Percentiles rank a stretch among this genome's conserved stretches.
Evolutionary conservation across 2,113 vertebrate species (phyloP).

Genomic region (Toxostoma redivivum): DNA sequence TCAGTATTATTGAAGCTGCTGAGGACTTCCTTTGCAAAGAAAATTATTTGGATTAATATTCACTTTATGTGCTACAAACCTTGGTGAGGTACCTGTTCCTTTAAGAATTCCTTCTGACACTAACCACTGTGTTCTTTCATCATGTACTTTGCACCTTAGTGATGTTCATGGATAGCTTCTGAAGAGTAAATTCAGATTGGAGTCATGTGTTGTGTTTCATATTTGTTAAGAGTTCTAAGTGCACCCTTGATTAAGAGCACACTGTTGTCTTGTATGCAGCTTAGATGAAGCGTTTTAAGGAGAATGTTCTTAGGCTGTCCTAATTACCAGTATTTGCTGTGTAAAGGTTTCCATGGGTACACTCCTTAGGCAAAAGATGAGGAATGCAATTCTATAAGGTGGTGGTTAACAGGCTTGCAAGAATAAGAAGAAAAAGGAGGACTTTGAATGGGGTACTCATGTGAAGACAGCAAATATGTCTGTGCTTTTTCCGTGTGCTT

Average conservation of each 20-base stretch:
- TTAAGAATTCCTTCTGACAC: background rate
- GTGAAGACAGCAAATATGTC: background rate
- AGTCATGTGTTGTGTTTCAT: background rate
- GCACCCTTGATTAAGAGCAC: background rate
- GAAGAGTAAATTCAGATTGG: background rate
- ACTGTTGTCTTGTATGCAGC: background rate
- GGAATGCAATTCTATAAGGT: background rate
- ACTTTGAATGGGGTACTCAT: background rate
- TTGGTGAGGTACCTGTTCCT: background rate
- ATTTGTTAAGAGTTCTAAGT: background rate
- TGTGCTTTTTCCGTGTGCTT: background rate
- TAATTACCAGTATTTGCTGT: background rate
- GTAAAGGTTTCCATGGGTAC: constrained; percentile 9
- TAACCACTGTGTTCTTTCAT: background rate
- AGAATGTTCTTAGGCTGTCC: background rate
- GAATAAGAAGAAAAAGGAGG: background rate
- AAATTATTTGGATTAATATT: background rate
- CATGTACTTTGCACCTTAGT: background rate
- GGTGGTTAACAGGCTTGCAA: background rate
- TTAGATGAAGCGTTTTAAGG: background rate
- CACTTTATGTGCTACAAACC: background rate
- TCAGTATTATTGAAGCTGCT: background rate
- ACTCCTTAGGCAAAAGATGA: background rate
- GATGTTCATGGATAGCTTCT: background rate
- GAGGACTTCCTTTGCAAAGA: background rate